These are phyloP conservation scores for Operophtera brumata DNA, from an alignment of 2,888 invertebrate genomes.

Conservation along the genomic window DNA sequence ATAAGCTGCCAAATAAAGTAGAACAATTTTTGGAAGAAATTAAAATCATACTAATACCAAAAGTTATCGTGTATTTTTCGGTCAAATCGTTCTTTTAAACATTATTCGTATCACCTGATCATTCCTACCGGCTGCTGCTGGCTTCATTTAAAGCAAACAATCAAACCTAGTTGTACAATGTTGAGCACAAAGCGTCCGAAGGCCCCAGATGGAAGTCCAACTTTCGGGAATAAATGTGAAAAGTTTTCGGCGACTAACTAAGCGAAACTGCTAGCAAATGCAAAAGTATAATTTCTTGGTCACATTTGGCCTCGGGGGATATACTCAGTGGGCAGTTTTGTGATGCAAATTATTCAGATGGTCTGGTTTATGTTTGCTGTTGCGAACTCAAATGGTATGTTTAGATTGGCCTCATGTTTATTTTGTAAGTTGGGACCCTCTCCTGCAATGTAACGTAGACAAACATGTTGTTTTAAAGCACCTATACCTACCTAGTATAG, in stretches of 20 bases:
- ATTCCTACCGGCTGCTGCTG: conserved; percentile 33
- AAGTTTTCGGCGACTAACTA: conserved; percentile 60
- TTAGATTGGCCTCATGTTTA: conserved; percentile 30
- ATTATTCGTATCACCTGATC: conserved; percentile 42
- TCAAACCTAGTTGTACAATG: conserved; percentile 38
- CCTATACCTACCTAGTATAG: not conserved
- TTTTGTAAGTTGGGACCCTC: conserved; percentile 9
- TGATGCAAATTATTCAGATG: conserved; percentile 48
- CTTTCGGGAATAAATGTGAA: conserved; percentile 64
- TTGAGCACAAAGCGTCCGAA: conserved; percentile 25
- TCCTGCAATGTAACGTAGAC: conserved; percentile 1
- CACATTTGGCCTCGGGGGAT: conserved; percentile 38
- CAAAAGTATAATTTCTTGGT: conserved; percentile 61
- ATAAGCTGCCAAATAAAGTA: too few species aligned
- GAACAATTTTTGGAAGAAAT: too few species aligned
- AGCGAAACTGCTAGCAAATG: conserved; percentile 61
- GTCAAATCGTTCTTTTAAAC: conserved; percentile 33
- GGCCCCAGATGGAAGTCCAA: conserved; percentile 40
- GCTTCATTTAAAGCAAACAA: conserved; percentile 40
- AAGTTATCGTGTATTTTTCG: too few species aligned
- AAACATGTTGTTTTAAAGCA: conserved; percentile 3
- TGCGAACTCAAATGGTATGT: conserved; percentile 29
- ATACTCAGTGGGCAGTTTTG: conserved; percentile 41
- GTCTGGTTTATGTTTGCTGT: conserved; percentile 36
- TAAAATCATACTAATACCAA: too few species aligned